Conservation (phyloP, 2,888 invertebrate species). For the Gibbula magus region DNA sequence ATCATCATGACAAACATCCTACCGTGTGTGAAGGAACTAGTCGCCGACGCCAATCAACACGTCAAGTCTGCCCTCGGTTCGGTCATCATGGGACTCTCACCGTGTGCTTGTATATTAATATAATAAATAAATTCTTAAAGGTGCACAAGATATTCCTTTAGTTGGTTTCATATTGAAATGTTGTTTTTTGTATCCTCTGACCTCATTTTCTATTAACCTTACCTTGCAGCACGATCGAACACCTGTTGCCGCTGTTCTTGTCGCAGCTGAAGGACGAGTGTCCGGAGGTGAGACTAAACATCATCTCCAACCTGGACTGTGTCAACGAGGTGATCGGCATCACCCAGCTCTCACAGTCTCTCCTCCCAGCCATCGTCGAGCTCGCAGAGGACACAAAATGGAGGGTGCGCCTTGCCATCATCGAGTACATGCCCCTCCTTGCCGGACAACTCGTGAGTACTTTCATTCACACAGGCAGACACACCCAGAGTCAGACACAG, state of each 20-base stretch:
- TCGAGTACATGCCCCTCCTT: slow-evolving; percentile 94
- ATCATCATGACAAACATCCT: slow-evolving; percentile 97
- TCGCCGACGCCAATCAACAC: slow-evolving; percentile 97
- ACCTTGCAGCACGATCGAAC: slow-evolving; percentile 90
- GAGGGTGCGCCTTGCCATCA: slow-evolving; percentile 96
- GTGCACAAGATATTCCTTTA: neutral
- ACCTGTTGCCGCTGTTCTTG: slow-evolving; percentile 95
- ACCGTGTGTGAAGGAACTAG: slow-evolving; percentile 97
- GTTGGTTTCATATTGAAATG: neutral
- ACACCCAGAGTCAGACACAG: too few relatives aligned
- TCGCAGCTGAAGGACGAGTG: slow-evolving; percentile 95
- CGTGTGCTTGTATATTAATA: too few relatives aligned
- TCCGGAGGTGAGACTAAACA: slow-evolving; percentile 98
- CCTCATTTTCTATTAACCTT: too few relatives aligned
- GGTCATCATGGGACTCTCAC: slow-evolving; percentile 99
- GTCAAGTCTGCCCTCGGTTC: slow-evolving; percentile 99
- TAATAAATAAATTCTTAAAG: too few relatives aligned
- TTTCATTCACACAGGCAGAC: too few relatives aligned
- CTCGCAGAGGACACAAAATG: slow-evolving; percentile 99
- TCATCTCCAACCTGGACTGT: slow-evolving; percentile 98
- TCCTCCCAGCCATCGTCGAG: slow-evolving; percentile 98
- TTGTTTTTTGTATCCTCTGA: too few relatives aligned
- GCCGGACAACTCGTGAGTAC: slow-evolving; percentile 88
- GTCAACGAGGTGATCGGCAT: slow-evolving; percentile 88
- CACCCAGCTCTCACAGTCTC: slow-evolving; percentile 90